Conservation (phyloP, 2,113 vertebrate species). For the Cairina moschata region DNA sequence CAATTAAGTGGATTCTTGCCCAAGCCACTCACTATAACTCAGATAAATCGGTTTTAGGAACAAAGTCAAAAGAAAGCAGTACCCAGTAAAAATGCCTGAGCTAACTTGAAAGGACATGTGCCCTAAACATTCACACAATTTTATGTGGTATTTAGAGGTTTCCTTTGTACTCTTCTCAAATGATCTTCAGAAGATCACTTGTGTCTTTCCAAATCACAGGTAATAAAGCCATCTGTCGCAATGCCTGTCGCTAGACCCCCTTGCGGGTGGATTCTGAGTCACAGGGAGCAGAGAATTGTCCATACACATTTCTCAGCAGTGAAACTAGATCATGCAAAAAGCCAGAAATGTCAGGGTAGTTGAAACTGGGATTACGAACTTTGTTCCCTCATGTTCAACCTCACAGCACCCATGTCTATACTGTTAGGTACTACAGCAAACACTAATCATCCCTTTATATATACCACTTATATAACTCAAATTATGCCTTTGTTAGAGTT, state of each 20-base stretch:
- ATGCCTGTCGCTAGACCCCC: background rate
- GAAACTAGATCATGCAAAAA: background rate
- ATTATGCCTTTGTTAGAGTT: fast-evolving
- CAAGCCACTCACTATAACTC: background rate
- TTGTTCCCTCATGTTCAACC: fast-evolving
- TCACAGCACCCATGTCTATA: fast-evolving
- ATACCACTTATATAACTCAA: background rate
- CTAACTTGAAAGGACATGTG: background rate
- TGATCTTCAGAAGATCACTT: conserved; percentile 25
- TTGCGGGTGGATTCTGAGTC: background rate
- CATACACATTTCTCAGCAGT: background rate
- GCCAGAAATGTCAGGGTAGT: background rate
- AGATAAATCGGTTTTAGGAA: background rate
- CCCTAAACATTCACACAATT: background rate
- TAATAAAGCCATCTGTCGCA: conserved; percentile 21
- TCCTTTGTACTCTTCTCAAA: background rate
- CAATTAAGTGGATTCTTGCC: background rate
- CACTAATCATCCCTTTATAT: background rate
- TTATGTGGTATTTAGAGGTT: background rate
- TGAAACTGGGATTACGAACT: background rate
- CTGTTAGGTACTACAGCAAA: fast-evolving
- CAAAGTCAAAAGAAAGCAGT: background rate
- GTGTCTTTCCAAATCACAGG: background rate
- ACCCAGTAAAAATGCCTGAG: background rate
- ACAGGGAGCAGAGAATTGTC: background rate